phyloP scores from a whole-genome alignment of 2,888 invertebrate species.

The Leucoma salicis region DNA sequence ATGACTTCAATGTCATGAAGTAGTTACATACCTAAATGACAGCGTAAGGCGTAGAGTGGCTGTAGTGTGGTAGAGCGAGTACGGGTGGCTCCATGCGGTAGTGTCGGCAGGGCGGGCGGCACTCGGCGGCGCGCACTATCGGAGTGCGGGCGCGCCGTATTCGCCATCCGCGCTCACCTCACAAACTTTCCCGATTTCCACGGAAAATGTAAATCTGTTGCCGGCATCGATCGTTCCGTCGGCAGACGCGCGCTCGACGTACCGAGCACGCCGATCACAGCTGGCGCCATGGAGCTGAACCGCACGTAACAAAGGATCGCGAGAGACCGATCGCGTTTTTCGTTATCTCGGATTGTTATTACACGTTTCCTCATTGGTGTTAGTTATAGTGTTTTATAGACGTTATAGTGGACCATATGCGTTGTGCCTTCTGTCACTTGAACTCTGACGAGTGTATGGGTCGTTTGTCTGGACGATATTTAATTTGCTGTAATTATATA shows the following conservation, averaged over 20 bases:
- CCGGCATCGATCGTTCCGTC: conserved; percentile 75
- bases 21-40: conserved; percentile 49
- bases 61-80: background rate
- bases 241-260: conserved; percentile 66
- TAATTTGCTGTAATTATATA: conserved; percentile 58
- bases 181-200: conserved; percentile 79
- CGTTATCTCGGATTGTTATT: conserved; percentile 51
- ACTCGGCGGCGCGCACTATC: conserved; percentile 77
- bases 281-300: conserved; percentile 73
- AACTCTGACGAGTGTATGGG: conserved; percentile 47
- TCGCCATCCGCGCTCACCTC: conserved; percentile 68
- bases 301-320: conserved; percentile 70
- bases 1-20: conserved; percentile 45
- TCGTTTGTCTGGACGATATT: conserved; percentile 40
- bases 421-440: conserved; percentile 72
- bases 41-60: conserved; percentile 37
- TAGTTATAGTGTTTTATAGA: conserved; percentile 60
- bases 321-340: conserved; percentile 43
- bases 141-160: conserved; percentile 78
- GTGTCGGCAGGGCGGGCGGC: conserved; percentile 71
- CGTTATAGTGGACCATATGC: conserved; percentile 73
- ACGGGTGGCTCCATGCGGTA: conserved; percentile 28
- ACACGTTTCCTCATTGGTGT: conserved; percentile 55
- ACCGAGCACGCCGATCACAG: conserved; percentile 69
- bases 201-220: conserved; percentile 80